Evolutionary conservation across 1,140 invertebrate genomes (phyloP), one percentile per base, ranked within the genome.

Genomic region (Latrodectus geometricus): DNA sequence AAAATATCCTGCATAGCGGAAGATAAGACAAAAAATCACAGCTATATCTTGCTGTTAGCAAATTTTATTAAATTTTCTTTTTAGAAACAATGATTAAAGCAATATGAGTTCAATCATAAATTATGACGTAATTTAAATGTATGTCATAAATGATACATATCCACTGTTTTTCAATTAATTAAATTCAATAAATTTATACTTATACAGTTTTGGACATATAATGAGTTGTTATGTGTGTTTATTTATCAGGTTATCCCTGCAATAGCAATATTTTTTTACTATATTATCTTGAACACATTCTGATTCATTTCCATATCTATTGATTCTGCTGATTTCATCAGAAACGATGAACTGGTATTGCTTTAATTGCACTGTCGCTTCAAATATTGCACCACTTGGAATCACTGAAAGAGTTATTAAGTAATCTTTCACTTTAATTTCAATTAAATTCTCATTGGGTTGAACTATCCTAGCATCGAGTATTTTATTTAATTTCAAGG

Each of bases 241-340:
- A n/a, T 79, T 61, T 21, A 50, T 20, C 12, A 88, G 21, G 70
- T 72, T 54, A 15, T 12, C 23, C 56, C 91, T 89, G 50, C 95
- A 96, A 89, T 94, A 95, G 91, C 95, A 96, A 89, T 94, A 96
- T 90, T 96, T 96, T 72, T 94, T 91, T 23, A 96, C 90, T 89
- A 93, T 92, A 11, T 85, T 88, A 52, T 95, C 92, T 88, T 94
- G 93, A 14, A 97, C 94, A 89, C 96, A 98, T 88, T 93, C 92
- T 4, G 96, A 95, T 90, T 95, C 94, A 75, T 92, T 91, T 8
- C 95, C 95, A 90, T 96, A 98, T 92, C 94, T 94, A 90, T 99
- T 98, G 61, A 96, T 95, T 87, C 97, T 92, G 86, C 96, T 97
- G 3, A 98, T 94, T 89, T 97, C 95, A 20, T 94, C 93, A 49